Evolutionary conservation across 2,888 invertebrate species (phyloP).

Genomic region (Andrena hattorfiana): DNA sequence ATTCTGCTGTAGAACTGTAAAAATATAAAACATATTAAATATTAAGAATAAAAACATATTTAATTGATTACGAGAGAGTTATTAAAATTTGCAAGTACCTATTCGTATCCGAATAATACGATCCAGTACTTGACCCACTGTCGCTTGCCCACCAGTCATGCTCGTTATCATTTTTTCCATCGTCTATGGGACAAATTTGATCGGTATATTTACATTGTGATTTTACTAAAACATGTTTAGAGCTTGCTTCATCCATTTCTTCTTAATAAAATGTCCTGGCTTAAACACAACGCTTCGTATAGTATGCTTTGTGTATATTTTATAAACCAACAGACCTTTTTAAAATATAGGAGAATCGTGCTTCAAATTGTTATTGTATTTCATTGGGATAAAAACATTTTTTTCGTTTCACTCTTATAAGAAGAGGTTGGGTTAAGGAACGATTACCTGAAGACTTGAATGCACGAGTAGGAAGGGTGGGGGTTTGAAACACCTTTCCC

Average conservation of each 20-base stretch:
- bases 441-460: slow-evolving; percentile 42
- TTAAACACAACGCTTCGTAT: neutral
- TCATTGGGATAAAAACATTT: neutral
- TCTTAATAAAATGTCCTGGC: neutral
- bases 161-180: slow-evolving; percentile 75
- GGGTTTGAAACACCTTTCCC: slow-evolving; percentile 34
- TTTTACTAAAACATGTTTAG: slow-evolving; percentile 33
- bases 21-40: slow-evolving; percentile 17
- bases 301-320: neutral
- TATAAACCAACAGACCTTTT: neutral
- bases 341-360: neutral
- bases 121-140: slow-evolving; percentile 82
- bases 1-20: slow-evolving; percentile 80
- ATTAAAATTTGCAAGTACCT: slow-evolving; percentile 72
- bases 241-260: slow-evolving; percentile 41
- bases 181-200: slow-evolving; percentile 44
- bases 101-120: slow-evolving; percentile 82
- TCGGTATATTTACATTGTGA: slow-evolving; percentile 47
- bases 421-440: slow-evolving; percentile 51
- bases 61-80: neutral
- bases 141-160: slow-evolving; percentile 83
- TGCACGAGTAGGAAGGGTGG: slow-evolving; percentile 36
- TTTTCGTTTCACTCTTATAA: neutral
- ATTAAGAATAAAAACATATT: slow-evolving; percentile 7
- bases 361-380: neutral